These are phyloP conservation scores for Drosophila helvetica DNA, from an alignment of 2,888 invertebrate genomes.

Conservation along the genomic window DNA sequence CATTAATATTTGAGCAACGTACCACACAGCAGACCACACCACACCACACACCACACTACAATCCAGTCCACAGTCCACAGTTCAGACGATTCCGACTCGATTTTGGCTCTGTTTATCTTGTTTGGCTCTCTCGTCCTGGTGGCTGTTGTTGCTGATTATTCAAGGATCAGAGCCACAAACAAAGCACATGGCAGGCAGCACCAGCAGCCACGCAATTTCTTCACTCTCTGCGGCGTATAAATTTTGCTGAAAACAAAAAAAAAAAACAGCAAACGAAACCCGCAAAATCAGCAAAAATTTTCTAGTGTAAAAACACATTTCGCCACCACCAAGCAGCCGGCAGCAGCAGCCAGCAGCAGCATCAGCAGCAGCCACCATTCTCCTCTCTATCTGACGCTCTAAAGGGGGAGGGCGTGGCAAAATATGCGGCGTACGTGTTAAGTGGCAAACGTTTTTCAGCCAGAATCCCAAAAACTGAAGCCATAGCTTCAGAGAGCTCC, in stretches of 20 bases:
- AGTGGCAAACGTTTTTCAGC: conserved; percentile 77
- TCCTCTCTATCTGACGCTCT: not conserved
- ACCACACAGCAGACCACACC: conserved; percentile 7
- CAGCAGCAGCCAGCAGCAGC: conserved; percentile 19
- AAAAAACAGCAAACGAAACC: conserved; percentile 45
- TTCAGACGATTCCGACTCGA: conserved; percentile 51
- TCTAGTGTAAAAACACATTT: conserved; percentile 61
- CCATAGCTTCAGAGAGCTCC: conserved; percentile 8
- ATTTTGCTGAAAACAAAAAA: conserved; percentile 45
- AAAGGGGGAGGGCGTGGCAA: conserved; percentile 62
- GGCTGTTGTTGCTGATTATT: conserved; percentile 72
- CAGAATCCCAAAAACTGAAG: conserved; percentile 45
- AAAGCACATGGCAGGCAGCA: conserved; percentile 70
- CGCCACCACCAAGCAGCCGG: conserved; percentile 16
- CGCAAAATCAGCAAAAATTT: conserved; percentile 74
- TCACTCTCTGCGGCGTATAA: conserved; percentile 56
- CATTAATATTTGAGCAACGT: conserved; percentile 79
- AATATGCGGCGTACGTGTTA: conserved; percentile 79
- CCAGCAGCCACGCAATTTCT: conserved; percentile 48
- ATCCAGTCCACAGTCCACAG: conserved; percentile 51
- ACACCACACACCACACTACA: not conserved
- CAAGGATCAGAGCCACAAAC: conserved; percentile 75
- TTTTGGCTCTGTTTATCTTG: conserved; percentile 36
- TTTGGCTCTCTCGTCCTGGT: conserved; percentile 39
- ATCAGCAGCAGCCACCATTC: conserved; percentile 7